phyloP scores from a whole-genome alignment of 2,797 vertebrate species.

The Momotus momota region DNA sequence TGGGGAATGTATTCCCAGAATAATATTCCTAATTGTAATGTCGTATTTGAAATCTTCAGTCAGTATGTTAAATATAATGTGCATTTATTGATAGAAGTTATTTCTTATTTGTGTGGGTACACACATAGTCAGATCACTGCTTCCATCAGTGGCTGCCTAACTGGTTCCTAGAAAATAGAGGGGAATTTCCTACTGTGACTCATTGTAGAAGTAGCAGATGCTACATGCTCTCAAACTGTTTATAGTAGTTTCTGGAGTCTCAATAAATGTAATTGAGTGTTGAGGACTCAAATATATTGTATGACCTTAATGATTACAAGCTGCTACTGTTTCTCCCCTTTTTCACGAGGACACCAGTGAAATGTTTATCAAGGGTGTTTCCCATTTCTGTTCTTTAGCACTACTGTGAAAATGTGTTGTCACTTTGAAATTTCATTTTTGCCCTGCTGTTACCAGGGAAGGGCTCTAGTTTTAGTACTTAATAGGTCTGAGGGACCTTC shows the following conservation, averaged over 20 bases:
- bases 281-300: not conserved
- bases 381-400: not conserved
- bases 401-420: not conserved
- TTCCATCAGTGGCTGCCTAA: not conserved
- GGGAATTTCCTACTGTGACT: slow-evolving; percentile 53
- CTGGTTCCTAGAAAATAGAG: slow-evolving; percentile 53
- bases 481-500: not conserved
- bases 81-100: not conserved
- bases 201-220: slow-evolving; percentile 61
- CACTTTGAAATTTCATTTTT: slow-evolving; percentile 43
- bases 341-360: not conserved
- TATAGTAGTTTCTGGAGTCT: slow-evolving; percentile 24
- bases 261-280: slow-evolving; percentile 6
- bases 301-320: not conserved
- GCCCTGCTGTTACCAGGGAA: not conserved
- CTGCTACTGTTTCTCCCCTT: not conserved
- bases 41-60: not conserved
- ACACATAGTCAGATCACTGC: not conserved
- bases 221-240: slow-evolving; percentile 14
- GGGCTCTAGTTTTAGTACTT: not conserved
- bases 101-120: not conserved
- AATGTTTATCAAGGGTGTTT: not conserved
- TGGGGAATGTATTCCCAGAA: not conserved
- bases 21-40: not conserved
- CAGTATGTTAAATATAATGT: not conserved